Evolutionary conservation across 2,113 vertebrate genomes (phyloP).

Genomic region (Lophotis ruficrista): DNA sequence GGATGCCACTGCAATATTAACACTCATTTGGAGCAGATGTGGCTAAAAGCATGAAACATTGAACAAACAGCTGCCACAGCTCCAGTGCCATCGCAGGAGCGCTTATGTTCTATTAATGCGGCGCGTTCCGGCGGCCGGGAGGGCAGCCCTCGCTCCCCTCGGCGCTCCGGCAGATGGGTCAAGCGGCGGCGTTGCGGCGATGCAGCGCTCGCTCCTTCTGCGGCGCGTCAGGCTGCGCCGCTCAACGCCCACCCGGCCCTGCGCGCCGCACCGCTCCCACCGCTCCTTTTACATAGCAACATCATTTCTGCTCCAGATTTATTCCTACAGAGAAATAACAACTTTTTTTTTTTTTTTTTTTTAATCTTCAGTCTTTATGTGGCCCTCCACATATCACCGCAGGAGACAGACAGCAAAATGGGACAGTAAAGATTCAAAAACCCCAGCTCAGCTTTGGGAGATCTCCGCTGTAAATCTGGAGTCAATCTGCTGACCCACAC

Average conservation of each 20-base stretch:
- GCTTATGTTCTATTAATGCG: constrained; percentile 82
- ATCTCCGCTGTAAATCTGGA: not conserved
- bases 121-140: constrained; percentile 55
- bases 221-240: not conserved
- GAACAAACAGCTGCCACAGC: constrained; percentile 98
- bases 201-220: not conserved
- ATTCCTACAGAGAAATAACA: not conserved
- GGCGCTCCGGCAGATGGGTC: constrained; percentile 58
- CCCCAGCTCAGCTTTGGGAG: not conserved
- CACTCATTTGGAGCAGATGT: constrained; percentile 98
- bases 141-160: constrained; percentile 57
- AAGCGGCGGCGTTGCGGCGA: not conserved
- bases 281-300: rapidly evolving
- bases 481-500: not conserved
- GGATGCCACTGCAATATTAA: constrained; percentile 95
- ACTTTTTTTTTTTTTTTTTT: not conserved
- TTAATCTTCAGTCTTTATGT: constrained; percentile 15
- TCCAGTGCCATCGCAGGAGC: constrained; percentile 86
- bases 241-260: not conserved
- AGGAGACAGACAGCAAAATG: not conserved
- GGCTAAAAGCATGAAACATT: constrained; percentile 98
- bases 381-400: not conserved
- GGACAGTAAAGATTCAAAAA: not conserved
- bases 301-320: not conserved
- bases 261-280: not conserved